phyloP scores from a whole-genome alignment of 2,113 vertebrate genomes.

The Pseudorasbora parva region DNA sequence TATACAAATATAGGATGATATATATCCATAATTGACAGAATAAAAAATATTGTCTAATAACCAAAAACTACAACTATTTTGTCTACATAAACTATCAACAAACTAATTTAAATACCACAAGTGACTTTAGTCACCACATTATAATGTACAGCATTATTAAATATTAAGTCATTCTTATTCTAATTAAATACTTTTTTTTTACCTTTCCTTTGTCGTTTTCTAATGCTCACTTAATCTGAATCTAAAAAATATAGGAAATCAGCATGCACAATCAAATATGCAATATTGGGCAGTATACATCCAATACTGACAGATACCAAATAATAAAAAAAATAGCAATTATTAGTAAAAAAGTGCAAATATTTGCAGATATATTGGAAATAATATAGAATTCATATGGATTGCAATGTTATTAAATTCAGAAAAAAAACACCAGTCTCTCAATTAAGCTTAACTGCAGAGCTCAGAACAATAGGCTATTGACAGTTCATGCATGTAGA shows the following conservation, averaged over 20 bases:
- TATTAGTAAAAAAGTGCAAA: no score
- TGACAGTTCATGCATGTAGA: neutral
- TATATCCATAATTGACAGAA: no score
- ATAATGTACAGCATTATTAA: neutral
- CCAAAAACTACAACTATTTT: neutral
- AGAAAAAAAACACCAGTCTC: neutral
- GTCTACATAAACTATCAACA: neutral
- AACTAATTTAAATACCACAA: neutral
- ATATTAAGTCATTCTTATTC: neutral
- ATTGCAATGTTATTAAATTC: neutral
- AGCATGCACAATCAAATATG: neutral
- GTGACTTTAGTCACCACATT: neutral
- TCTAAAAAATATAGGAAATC: no score
- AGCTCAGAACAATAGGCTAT: neutral
- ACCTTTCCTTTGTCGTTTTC: no score
- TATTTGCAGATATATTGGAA: neutral
- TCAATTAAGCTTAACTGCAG: neutral
- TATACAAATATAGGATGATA: no score
- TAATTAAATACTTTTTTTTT: neutral
- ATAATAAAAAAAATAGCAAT: no score
- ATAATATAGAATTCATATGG: no score
- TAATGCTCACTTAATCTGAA: no score
- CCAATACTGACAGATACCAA: no score
- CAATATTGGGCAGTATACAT: no score
- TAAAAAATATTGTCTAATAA: no score